Evolutionary conservation across 2,888 invertebrate species (phyloP).

Genomic region (Argyresthia goedartella): DNA sequence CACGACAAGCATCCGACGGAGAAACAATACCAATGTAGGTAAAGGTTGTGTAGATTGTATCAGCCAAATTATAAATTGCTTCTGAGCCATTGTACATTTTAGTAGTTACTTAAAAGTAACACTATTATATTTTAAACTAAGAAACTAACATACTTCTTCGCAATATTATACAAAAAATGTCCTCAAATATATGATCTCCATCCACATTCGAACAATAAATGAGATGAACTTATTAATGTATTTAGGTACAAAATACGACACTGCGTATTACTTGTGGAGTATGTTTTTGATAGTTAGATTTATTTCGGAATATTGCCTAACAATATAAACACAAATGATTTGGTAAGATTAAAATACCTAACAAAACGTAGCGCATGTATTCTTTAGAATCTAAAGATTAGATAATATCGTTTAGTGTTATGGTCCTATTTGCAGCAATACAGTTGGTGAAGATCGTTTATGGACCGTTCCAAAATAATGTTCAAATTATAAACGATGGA

Average conservation of each 20-base stretch:
- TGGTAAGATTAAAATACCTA: background rate
- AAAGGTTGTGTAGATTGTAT: conserved; percentile 5
- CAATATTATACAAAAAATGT: conserved; percentile 27
- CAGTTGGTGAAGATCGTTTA: too few relatives aligned
- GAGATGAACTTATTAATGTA: conserved; percentile 20
- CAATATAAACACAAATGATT: background rate
- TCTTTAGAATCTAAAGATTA: too few relatives aligned
- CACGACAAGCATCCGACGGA: too few relatives aligned
- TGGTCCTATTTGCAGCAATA: too few relatives aligned
- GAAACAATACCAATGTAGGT: background rate
- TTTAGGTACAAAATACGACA: conserved; percentile 3
- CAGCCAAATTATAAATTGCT: conserved; percentile 3
- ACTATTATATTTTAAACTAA: conserved; percentile 6
- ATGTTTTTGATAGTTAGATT: conserved; percentile 1
- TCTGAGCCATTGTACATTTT: conserved; percentile 3
- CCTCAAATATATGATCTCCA: conserved; percentile 61
- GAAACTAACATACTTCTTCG: conserved; percentile 20
- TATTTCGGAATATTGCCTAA: background rate
- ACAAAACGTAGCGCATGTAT: background rate
- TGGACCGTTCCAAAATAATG: too few relatives aligned
- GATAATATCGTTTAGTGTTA: too few relatives aligned
- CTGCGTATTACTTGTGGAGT: conserved; percentile 8
- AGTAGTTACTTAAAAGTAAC: conserved; percentile 2
- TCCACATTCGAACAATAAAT: conserved; percentile 64
- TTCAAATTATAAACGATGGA: too few relatives aligned